These are phyloP conservation scores for Anser brachyrhynchus DNA, from an alignment of 2,113 vertebrate species.

Conservation along the genomic window DNA sequence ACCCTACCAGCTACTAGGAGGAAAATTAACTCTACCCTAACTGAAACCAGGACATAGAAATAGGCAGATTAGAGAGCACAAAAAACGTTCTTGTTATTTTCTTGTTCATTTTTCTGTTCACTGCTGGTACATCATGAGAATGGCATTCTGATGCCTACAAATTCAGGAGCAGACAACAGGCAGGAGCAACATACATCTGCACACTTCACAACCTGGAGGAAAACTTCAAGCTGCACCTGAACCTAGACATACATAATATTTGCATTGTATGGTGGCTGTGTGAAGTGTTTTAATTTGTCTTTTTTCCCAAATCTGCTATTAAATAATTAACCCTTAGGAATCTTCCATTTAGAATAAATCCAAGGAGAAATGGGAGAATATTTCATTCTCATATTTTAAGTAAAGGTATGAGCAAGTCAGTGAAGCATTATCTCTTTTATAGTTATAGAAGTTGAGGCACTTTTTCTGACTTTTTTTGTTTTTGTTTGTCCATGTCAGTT, in stretches of 20 bases:
- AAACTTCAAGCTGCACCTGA: background rate
- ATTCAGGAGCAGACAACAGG: background rate
- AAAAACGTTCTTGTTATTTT: background rate
- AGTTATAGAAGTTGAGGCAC: background rate
- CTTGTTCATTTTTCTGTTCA: background rate
- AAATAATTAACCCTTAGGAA: background rate
- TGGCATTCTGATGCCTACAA: background rate
- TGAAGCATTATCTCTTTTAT: background rate
- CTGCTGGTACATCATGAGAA: background rate
- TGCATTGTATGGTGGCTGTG: background rate
- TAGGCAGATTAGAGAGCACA: background rate
- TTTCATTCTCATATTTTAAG: background rate
- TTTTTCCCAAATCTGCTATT: background rate
- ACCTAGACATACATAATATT: background rate
- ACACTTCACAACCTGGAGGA: background rate
- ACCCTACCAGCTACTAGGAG: no score
- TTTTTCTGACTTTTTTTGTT: background rate
- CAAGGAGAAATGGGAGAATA: background rate
- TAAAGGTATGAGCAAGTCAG: background rate
- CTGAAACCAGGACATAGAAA: background rate
- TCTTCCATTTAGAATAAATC: constrained; percentile 2
- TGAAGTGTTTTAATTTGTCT: background rate
- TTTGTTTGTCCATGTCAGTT: background rate
- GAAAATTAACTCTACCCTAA: no score
- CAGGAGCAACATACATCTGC: background rate